phyloP scores from a whole-genome alignment of 1,140 invertebrate species.

The Drosophila truncata region DNA sequence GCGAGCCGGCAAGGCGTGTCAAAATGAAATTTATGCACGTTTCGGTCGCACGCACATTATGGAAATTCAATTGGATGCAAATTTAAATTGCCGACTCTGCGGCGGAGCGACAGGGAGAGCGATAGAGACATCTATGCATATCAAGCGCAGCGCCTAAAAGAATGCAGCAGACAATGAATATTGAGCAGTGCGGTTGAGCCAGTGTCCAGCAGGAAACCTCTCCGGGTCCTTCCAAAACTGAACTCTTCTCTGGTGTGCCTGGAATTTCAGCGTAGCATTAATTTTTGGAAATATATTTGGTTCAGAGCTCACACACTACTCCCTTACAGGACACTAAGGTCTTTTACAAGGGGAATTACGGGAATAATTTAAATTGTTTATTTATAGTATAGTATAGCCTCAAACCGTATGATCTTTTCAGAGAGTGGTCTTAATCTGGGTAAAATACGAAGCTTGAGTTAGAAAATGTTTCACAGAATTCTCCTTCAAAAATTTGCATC shows the following conservation, averaged over 20 bases:
- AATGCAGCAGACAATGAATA: constrained; percentile 67
- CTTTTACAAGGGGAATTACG: background rate
- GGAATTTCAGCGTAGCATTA: background rate
- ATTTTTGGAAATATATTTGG: background rate
- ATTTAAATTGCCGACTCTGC: constrained; percentile 69
- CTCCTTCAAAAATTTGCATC: too few relatives aligned
- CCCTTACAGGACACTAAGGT: too few relatives aligned
- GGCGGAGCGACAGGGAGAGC: constrained; percentile 10
- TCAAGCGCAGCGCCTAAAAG: constrained; percentile 61
- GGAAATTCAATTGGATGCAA: constrained; percentile 79
- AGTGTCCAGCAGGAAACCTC: constrained; percentile 7
- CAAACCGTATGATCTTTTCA: background rate
- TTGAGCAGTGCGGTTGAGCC: constrained; percentile 39
- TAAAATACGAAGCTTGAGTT: background rate
- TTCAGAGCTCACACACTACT: background rate
- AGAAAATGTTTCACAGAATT: too few relatives aligned
- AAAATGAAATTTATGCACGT: constrained; percentile 78
- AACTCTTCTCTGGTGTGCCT: background rate
- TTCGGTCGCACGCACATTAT: constrained; percentile 67
- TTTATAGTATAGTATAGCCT: too few relatives aligned
- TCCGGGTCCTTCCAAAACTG: background rate
- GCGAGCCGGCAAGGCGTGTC: constrained; percentile 45
- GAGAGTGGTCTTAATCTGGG: background rate
- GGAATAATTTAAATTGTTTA: too few relatives aligned
- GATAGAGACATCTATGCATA: constrained; percentile 47